phyloP scores from a whole-genome alignment of 1,140 invertebrate species.

The Halesus radiatus region DNA sequence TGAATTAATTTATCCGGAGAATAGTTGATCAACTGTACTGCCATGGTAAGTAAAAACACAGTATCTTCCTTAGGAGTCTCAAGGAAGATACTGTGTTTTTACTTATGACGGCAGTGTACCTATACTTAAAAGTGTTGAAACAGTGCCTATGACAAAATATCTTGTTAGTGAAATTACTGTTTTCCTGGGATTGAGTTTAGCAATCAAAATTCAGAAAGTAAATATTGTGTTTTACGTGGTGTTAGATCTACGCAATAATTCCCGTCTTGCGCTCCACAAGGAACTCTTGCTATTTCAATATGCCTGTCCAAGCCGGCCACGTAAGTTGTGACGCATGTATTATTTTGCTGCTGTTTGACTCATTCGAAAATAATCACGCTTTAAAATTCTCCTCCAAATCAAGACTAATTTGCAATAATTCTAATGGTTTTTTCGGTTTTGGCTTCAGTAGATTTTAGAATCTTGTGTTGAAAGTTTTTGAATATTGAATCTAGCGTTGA shows the following conservation, averaged over 20 bases:
- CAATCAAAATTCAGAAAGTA: background rate
- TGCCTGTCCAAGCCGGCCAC: conserved; percentile 51
- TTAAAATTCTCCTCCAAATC: background rate
- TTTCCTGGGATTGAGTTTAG: too few species aligned
- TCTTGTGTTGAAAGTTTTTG: background rate
- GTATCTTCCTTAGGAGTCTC: too few species aligned
- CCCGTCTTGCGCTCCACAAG: conserved; percentile 45
- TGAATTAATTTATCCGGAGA: too few species aligned
- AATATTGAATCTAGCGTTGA: background rate
- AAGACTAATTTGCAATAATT: conserved; percentile 1
- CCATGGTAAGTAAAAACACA: too few species aligned
- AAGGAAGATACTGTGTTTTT: too few species aligned
- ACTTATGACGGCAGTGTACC: too few species aligned
- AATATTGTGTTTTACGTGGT: conserved; percentile 24
- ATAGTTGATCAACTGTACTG: too few species aligned
- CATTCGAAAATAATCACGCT: background rate
- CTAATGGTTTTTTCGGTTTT: conserved; percentile 10
- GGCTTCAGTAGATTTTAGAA: conserved; percentile 21
- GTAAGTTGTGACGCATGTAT: conserved; percentile 48
- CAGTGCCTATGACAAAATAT: too few species aligned
- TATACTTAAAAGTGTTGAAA: too few species aligned
- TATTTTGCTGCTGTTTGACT: conserved; percentile 38
- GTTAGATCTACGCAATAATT: conserved; percentile 51
- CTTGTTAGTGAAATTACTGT: too few species aligned
- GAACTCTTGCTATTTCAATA: conserved; percentile 55